Percentiles rank a stretch among this genome's conserved stretches.
phyloP scores from a whole-genome alignment of 2,888 invertebrate species.

The Crioceris asparagi region DNA sequence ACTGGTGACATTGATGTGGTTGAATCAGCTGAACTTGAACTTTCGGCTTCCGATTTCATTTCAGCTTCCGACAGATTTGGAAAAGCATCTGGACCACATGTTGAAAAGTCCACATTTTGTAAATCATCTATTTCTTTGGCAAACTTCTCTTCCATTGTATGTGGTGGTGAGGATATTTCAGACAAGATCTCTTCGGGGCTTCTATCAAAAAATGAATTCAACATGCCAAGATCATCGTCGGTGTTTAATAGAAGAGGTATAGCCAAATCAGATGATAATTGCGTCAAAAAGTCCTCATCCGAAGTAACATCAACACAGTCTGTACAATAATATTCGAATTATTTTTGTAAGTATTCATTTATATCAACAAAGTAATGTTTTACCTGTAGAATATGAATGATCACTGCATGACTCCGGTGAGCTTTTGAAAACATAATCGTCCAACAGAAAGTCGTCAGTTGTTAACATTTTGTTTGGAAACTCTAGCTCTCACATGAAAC shows the following conservation, averaged over 20 bases:
- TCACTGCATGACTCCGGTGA: constrained; percentile 33
- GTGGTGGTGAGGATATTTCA: constrained; percentile 26
- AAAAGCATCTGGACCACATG: constrained; percentile 23
- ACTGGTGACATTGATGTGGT: constrained; percentile 24
- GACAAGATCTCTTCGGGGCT: constrained; percentile 34
- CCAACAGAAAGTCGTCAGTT: constrained; percentile 26
- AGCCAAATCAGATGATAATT: constrained; percentile 33
- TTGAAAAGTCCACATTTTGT: constrained; percentile 22
- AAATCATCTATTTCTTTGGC: constrained; percentile 18
- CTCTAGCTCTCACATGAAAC: no score
- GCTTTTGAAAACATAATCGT: constrained; percentile 29
- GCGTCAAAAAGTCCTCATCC: constrained; percentile 35
- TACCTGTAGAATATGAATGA: constrained; percentile 31
- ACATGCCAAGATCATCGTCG: constrained; percentile 31
- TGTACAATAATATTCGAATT: constrained; percentile 14
- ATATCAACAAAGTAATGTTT: not conserved
- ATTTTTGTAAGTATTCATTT: not conserved
- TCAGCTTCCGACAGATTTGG: constrained; percentile 25
- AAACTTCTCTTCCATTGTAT: constrained; percentile 14
- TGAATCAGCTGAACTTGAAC: constrained; percentile 21
- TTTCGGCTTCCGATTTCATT: constrained; percentile 26
- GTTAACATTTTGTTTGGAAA: constrained; percentile 29
- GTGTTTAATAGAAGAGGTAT: constrained; percentile 34
- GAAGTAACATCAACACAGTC: constrained; percentile 30
- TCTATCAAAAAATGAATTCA: constrained; percentile 33